Evolutionary conservation across 2,113 vertebrate species (phyloP), one percentile per base, ranked within the genome.

Genomic region (Lates calcarifer): DNA sequence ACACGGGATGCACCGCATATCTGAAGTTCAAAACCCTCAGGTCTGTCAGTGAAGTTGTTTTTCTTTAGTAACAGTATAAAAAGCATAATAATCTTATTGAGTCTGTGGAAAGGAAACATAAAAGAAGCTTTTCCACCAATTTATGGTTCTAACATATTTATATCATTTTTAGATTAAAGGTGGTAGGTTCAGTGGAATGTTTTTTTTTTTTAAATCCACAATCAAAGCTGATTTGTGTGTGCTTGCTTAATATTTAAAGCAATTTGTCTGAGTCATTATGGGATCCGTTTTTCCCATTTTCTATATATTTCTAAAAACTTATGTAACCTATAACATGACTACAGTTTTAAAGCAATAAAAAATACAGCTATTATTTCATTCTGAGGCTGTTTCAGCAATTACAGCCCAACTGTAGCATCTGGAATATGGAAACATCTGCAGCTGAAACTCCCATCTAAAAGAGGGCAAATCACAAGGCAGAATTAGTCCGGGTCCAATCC

Each of bases 401-500:
- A 91, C 56, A 51, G 69, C 67, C 86, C 31, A 64, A 83, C 72
- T 68, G 81, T 37, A 80, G 74, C 89, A 85, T 79, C 77, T 90
- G 92, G 87, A 88, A 79, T 61, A 87, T 76, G 68, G 86, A 88
- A 90, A 85, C 66, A 85, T 87, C 70, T 84, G 79, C 82, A 86
- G 81, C 86, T 84, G 87, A 72, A 87, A 77, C 65, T 88, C 62
- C 77, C 82, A 89, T 92, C 90, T 82, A 68, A 76, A 83, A 37
- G 60, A 78, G 69, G 81, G 88, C 77, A 81, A 60, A 78, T 83
- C 81, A 56, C 70, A 70, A 63, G 51, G 75, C 72, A 72, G 78
- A 88, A 88, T 79, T 70, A 89, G 68, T 68, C 61, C 17, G 4
- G 53, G 63, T 87, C 86, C 71, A 69, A 81, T 86, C 76, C 64